These are phyloP conservation scores for Anguilla marmorata DNA, from an alignment of 2,797 vertebrate genomes.

Conservation along the genomic window DNA sequence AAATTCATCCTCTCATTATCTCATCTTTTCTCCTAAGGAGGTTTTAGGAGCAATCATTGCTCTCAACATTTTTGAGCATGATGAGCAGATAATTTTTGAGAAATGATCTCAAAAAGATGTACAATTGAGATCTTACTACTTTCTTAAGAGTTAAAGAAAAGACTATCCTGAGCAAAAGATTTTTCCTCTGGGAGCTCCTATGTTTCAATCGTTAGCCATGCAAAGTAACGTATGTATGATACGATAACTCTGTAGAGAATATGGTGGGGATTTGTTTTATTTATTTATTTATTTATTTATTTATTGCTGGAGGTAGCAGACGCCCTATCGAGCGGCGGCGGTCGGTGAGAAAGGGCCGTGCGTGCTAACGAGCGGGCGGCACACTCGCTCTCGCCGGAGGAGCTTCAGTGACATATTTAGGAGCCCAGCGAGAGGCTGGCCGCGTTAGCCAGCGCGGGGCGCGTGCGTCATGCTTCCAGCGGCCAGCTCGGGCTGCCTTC, in stretches of 20 bases:
- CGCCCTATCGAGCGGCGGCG: background rate
- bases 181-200: background rate
- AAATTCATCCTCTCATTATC: too few species aligned
- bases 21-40: too few species aligned
- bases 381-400: background rate
- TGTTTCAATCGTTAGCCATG: background rate
- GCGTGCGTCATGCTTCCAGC: background rate
- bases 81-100: too few species aligned
- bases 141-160: too few species aligned
- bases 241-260: constrained; percentile 5
- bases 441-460: background rate
- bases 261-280: constrained; percentile 3
- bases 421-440: constrained; percentile 1
- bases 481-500: background rate
- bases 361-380: background rate
- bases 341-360: background rate
- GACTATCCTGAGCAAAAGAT: too few species aligned
- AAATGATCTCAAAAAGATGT: too few species aligned
- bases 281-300: background rate
- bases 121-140: too few species aligned
- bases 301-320: background rate
- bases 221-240: background rate
- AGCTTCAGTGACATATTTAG: constrained; percentile 2
- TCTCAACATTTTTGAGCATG: too few species aligned
- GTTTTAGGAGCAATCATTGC: too few species aligned